phyloP scores from a whole-genome alignment of 2,888 invertebrate species.

The Camptogramma bilineatum region DNA sequence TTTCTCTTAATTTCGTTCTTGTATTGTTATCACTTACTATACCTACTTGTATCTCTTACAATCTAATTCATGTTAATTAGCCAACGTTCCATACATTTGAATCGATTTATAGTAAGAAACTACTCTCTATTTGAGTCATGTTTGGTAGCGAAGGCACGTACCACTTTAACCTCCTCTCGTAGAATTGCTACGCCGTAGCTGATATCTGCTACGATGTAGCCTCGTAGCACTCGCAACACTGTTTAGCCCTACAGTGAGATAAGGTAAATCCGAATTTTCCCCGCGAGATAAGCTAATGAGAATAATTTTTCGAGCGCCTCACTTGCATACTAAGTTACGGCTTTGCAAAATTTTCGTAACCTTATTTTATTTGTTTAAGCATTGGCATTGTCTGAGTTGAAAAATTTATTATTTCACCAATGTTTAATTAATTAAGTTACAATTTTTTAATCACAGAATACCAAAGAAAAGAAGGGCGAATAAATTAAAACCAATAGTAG shows the following conservation, averaged over 20 bases:
- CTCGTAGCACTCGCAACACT: conserved; percentile 53
- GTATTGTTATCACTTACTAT: too few relatives aligned
- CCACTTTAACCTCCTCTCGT: conserved; percentile 59
- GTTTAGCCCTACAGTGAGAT: conserved; percentile 66
- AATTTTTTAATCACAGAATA: too few relatives aligned
- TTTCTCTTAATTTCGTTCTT: too few relatives aligned
- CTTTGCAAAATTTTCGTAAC: conserved; percentile 7
- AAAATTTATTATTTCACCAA: neutral
- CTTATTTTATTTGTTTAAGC: conserved; percentile 20
- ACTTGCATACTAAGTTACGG: conserved; percentile 60
- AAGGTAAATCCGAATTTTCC: conserved; percentile 68
- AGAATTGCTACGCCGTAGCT: conserved; percentile 59
- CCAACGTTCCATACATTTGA: conserved; percentile 1
- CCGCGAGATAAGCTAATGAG: conserved; percentile 74
- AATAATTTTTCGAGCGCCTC: conserved; percentile 63
- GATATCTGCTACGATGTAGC: conserved; percentile 53
- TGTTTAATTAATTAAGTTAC: neutral
- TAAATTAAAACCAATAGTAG: too few relatives aligned
- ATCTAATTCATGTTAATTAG: neutral
- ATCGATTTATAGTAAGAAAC: conserved; percentile 19
- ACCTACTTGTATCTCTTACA: too few relatives aligned
- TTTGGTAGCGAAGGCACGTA: conserved; percentile 60
- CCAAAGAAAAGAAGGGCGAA: too few relatives aligned
- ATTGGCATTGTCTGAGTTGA: conserved; percentile 35
- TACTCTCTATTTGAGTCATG: conserved; percentile 50